Evolutionary conservation across 2,113 vertebrate genomes (phyloP).

Genomic region (Serinus canaria): DNA sequence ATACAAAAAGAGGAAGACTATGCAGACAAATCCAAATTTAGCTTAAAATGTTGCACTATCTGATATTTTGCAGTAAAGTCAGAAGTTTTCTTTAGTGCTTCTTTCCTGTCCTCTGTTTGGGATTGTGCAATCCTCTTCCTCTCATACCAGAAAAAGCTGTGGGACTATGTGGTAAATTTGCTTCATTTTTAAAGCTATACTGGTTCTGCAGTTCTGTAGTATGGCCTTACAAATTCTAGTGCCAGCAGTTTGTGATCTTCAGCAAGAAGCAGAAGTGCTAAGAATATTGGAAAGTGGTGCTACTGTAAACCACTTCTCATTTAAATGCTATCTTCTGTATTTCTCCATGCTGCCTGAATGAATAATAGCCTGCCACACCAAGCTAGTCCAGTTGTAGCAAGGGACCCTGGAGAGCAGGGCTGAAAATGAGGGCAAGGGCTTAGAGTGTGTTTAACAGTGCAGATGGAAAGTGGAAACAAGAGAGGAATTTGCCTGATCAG

Average conservation of each 20-base stretch:
- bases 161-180: neutral
- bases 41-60: neutral
- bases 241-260: neutral
- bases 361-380: neutral
- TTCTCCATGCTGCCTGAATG: neutral
- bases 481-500: neutral
- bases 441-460: neutral
- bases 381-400: neutral
- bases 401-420: neutral
- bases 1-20: neutral
- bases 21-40: neutral
- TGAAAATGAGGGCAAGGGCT: neutral
- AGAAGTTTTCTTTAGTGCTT: neutral
- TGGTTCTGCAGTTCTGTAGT: neutral
- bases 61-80: neutral
- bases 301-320: neutral
- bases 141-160: neutral
- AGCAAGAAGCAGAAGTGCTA: neutral
- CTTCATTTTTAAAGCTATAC: neutral
- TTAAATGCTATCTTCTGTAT: neutral
- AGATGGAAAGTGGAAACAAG: neutral
- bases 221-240: neutral
- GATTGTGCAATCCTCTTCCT: neutral
- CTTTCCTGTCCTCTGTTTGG: neutral
- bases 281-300: neutral